Evolutionary conservation across 2,888 invertebrate genomes (phyloP).

Genomic region (Chrysodeixis includens): DNA sequence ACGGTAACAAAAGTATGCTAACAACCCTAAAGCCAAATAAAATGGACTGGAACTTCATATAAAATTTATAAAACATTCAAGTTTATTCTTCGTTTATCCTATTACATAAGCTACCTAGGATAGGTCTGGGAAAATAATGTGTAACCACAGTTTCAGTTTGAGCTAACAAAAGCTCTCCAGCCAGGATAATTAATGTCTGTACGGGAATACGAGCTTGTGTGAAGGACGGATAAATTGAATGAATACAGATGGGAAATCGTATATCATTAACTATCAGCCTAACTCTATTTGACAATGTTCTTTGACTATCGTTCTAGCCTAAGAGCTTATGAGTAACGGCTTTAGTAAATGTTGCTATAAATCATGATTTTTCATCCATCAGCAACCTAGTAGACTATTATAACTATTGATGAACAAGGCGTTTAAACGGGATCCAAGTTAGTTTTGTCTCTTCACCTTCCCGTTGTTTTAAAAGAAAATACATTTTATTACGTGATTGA

Average conservation of each 20-base stretch:
- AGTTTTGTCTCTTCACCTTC: too few species aligned
- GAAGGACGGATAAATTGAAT: background rate
- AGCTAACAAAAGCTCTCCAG: background rate
- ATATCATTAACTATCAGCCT: too few species aligned
- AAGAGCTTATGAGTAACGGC: too few species aligned
- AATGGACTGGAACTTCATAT: background rate
- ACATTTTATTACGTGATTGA: too few species aligned
- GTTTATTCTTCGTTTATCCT: background rate
- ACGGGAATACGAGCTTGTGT: background rate
- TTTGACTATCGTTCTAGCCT: too few species aligned
- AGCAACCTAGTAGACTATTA: too few species aligned
- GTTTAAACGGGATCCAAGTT: too few species aligned
- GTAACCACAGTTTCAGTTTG: background rate
- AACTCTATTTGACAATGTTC: too few species aligned
- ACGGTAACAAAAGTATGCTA: conserved; percentile 25
- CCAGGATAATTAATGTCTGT: background rate
- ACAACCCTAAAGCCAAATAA: conserved; percentile 22
- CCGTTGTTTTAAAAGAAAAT: too few species aligned
- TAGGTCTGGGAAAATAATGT: background rate
- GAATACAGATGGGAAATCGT: background rate
- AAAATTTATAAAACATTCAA: background rate
- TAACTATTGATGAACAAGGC: too few species aligned
- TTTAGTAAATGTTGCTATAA: too few species aligned
- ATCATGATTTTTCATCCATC: too few species aligned
- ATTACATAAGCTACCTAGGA: background rate